Percentiles rank a stretch among this genome's conserved stretches.
phyloP scores from a whole-genome alignment of 2,888 invertebrate genomes.

The Abrostola tripartita region DNA sequence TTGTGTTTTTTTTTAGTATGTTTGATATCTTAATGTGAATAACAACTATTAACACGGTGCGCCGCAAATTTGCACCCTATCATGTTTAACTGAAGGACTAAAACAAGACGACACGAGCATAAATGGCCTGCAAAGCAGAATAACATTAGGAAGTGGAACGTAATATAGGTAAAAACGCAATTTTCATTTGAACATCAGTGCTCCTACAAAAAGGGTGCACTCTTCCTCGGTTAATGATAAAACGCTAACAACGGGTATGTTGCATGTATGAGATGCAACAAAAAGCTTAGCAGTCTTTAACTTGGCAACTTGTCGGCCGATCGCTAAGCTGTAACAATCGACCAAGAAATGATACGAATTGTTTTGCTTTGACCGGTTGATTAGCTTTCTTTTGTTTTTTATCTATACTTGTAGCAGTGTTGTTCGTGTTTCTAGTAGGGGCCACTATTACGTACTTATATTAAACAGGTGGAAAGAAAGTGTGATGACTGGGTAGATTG shows the following conservation, averaged over 20 bases:
- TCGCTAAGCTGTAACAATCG: not conserved
- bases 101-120: too few species aligned
- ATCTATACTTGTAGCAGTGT: not conserved
- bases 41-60: too few species aligned
- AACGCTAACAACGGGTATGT: not conserved
- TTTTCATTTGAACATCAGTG: not conserved
- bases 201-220: not conserved
- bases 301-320: not conserved
- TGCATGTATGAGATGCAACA: not conserved
- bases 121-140: too few species aligned
- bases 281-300: constrained; percentile 1
- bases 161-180: not conserved
- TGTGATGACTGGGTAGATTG: too few species aligned
- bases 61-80: too few species aligned
- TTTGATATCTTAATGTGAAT: too few species aligned
- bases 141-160: too few species aligned
- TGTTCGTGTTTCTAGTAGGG: too few species aligned
- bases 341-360: not conserved
- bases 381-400: not conserved
- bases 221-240: constrained; percentile 1
- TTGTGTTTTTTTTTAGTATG: too few species aligned
- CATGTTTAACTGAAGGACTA: too few species aligned
- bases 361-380: not conserved
- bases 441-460: too few species aligned
- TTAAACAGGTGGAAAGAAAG: too few species aligned